phyloP scores from a whole-genome alignment of 2,113 vertebrate species.

The Notiomystis cincta region DNA sequence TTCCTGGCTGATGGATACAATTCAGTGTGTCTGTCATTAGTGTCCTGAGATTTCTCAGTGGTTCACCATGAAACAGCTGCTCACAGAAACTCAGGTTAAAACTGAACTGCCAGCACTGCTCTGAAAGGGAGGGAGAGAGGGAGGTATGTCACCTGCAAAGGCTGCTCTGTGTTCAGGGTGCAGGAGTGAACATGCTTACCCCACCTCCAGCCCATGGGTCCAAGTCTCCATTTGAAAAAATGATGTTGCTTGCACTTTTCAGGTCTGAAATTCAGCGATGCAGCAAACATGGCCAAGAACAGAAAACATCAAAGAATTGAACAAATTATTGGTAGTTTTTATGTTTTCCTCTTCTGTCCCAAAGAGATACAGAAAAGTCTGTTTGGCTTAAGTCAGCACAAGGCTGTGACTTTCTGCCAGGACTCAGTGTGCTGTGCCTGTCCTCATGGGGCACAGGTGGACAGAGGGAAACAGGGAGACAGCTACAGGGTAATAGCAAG shows the following conservation, averaged over 20 bases:
- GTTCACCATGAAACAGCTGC: not conserved
- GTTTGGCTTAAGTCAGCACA: not conserved
- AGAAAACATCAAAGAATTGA: not conserved
- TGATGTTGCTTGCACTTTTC: slow-evolving; percentile 85
- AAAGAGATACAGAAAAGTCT: not conserved
- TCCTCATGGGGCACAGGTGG: not conserved
- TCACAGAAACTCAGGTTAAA: not conserved
- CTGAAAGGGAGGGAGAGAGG: not conserved
- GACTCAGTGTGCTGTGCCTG: not conserved
- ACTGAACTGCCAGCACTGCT: fast-evolving
- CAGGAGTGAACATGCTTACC: slow-evolving; percentile 66
- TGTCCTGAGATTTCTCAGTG: not conserved
- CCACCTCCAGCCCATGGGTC: slow-evolving; percentile 94
- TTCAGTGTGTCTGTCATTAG: not conserved
- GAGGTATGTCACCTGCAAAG: not conserved
- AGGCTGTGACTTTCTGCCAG: not conserved
- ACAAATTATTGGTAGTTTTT: not conserved
- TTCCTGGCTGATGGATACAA: not conserved
- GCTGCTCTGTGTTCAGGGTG: not conserved
- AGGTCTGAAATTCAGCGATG: slow-evolving; percentile 74
- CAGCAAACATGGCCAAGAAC: not conserved
- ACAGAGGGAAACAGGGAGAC: no score
- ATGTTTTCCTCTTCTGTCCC: not conserved
- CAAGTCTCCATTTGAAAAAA: slow-evolving; percentile 94
- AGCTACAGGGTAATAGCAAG: no score